Base-by-base conservation (phyloP, 1,140 invertebrate species). In the Drosophila pallidifrons region DNA sequence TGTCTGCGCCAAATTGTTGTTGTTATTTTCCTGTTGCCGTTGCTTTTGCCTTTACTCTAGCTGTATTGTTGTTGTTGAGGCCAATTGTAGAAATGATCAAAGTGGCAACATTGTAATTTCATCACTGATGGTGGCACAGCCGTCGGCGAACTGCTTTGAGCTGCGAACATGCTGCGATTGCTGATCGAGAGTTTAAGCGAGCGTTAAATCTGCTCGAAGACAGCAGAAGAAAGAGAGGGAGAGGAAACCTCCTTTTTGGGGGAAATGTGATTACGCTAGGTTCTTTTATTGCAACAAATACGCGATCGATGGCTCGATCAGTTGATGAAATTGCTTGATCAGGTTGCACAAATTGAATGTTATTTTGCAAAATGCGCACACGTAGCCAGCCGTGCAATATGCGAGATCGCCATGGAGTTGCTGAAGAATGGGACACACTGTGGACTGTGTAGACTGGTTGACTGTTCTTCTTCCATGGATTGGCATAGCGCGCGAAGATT, bases 341-440 rank as follows among this genome's bases (percentile, higher is more conserved):
- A 91, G 88, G 75, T 91, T 85, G 72, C 79, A 91, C 89, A 91
- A 91, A 91, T 91, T 91, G 89, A 91, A 90, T 91, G 89, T 91
- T 91, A 91, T 91, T 91, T 89, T 89, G 73, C 59, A 81, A 91
- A 91, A 82, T 88, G 89, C 79, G 72, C 79, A 55, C 89, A 91
- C 89, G 89, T 91, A 91, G 67, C 77, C 67, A 80, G 69, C 71
- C 73, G 81, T 79, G 81, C 74, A 70, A 76, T 72, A 75, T 77
- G 72, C 80, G 47, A 74, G 43, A 74, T 59, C 47, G 54, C 66
- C 54, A 58, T 55, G 20, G 11, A 51, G 16, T 51, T 51, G 3
- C 15, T 7, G 45, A 54, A 16, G 45, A 51, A 46, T 60, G 69
- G 61, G 61, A 58, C 52, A n/a, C 11, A 7, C n/a, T 57, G 49